These are phyloP conservation scores for Uria lomvia DNA, from an alignment of 2,113 vertebrate species.

Conservation along the genomic window DNA sequence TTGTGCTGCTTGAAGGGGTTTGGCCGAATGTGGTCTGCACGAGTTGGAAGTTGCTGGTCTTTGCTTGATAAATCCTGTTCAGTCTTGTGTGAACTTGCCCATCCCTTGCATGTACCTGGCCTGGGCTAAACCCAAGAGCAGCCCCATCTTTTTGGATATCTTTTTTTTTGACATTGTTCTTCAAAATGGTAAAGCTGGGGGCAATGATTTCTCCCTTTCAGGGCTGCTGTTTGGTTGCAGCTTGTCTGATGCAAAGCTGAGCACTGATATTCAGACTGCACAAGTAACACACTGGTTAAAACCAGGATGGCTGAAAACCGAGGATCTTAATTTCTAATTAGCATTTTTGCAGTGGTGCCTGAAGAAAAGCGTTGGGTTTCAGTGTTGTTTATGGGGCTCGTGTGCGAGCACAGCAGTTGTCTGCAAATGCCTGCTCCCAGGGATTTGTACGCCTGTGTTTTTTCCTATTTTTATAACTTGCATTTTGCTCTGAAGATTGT, in stretches of 20 bases:
- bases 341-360: accelerated
- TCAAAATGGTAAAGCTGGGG: background rate
- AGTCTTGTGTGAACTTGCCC: background rate
- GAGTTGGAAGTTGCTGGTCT: background rate
- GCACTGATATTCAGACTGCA: accelerated
- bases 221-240: background rate
- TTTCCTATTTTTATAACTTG: background rate
- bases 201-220: background rate
- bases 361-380: background rate
- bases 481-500: background rate
- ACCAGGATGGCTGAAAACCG: background rate
- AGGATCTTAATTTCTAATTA: background rate
- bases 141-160: background rate
- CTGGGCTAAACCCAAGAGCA: background rate
- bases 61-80: background rate
- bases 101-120: background rate
- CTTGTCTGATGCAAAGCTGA: background rate
- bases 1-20: background rate
- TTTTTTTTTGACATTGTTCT: background rate
- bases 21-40: background rate
- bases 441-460: background rate
- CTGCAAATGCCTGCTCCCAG: background rate
- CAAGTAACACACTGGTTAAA: accelerated
- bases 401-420: background rate
- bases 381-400: accelerated